Conservation (phyloP, 2,888 invertebrate genomes). For the Scaptomyza cyrtandrae region DNA sequence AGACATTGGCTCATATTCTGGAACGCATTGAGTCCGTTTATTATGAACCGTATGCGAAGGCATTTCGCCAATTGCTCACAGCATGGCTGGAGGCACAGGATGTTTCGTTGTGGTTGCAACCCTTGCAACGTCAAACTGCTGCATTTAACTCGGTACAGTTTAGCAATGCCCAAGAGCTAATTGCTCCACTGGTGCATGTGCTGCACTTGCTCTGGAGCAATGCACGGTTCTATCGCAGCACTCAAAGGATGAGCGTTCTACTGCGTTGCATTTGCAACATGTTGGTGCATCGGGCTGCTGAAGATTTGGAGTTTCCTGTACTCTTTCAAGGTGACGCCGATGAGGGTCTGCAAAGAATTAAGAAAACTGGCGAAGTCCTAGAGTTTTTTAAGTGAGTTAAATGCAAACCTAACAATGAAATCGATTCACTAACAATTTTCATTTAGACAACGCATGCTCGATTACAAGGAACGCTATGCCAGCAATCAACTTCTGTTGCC, state of each 20-base stretch:
- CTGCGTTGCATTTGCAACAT: conserved; percentile 93
- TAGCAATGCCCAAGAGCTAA: conserved; percentile 86
- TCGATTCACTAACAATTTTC: background rate
- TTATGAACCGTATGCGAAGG: conserved; percentile 90
- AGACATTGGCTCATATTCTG: conserved; percentile 91
- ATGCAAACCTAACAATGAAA: background rate
- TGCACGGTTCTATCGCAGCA: conserved; percentile 90
- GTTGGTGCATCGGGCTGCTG: conserved; percentile 90
- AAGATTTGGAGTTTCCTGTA: conserved; percentile 90
- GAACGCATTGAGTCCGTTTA: conserved; percentile 93
- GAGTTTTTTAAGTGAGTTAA: conserved; percentile 86
- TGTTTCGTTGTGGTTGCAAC: conserved; percentile 92
- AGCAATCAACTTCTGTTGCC: conserved; percentile 71
- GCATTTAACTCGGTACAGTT: conserved; percentile 90
- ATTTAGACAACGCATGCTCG: conserved; percentile 72
- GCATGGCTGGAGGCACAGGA: conserved; percentile 94
- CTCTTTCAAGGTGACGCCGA: conserved; percentile 93
- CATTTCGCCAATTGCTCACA: conserved; percentile 90
- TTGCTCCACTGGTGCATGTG: conserved; percentile 91
- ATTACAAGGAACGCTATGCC: conserved; percentile 79
- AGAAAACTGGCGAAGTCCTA: conserved; percentile 85
- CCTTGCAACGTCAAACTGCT: conserved; percentile 86
- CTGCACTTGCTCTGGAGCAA: conserved; percentile 95
- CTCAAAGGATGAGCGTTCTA: conserved; percentile 88
- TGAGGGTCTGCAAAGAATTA: conserved; percentile 89